phyloP scores from a whole-genome alignment of 2,888 invertebrate species.

The Smittia aterrima region DNA sequence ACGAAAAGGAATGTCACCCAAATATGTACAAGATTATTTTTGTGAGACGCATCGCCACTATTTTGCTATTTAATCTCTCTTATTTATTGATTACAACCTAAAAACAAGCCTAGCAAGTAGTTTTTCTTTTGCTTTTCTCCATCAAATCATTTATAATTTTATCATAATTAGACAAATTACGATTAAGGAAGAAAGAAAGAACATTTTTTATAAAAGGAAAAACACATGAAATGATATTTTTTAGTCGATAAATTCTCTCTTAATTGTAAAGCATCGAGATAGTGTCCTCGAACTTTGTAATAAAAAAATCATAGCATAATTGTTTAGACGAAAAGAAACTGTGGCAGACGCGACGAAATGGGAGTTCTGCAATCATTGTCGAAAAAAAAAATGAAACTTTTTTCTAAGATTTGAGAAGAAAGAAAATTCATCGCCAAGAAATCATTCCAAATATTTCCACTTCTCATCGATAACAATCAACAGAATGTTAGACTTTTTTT shows the following conservation, averaged over 20 bases:
- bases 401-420: neutral
- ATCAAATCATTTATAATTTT: constrained; percentile 2
- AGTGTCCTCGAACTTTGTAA: neutral
- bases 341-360: neutral
- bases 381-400: neutral
- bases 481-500: neutral
- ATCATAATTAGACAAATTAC: neutral
- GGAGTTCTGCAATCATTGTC: neutral
- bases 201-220: neutral
- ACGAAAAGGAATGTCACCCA: too few species aligned
- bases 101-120: neutral
- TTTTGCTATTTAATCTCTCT: constrained; percentile 3
- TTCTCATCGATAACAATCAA: constrained; percentile 11
- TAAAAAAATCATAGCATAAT: neutral
- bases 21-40: too few species aligned
- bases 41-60: neutral
- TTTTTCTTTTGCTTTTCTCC: neutral
- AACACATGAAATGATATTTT: neutral
- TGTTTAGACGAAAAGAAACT: neutral
- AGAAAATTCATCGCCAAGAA: constrained; percentile 2
- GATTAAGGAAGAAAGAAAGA: neutral
- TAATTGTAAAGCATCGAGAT: neutral
- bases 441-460: constrained; percentile 2
- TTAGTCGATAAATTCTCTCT: neutral
- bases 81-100: neutral